These are phyloP conservation scores for Chrysolina americana DNA, from an alignment of 2,888 invertebrate genomes.

Conservation along the genomic window DNA sequence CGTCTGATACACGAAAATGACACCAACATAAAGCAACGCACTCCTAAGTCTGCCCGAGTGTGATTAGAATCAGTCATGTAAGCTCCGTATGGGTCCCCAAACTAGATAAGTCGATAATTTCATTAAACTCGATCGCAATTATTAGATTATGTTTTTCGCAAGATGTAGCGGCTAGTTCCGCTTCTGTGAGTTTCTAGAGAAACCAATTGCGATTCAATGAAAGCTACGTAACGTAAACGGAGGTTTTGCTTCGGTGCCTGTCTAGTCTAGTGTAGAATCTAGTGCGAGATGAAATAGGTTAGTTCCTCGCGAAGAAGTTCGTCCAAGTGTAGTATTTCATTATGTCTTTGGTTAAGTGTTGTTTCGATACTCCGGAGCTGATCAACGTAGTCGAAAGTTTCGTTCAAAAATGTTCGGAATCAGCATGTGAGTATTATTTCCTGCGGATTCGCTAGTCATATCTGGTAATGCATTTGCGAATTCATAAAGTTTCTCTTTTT, in stretches of 20 bases:
- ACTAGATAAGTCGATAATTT: neutral
- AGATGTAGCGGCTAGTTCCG: neutral
- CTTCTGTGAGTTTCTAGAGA: constrained; percentile 9
- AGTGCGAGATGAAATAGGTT: neutral
- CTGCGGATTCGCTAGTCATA: too few relatives aligned
- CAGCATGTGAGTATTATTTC: constrained; percentile 82
- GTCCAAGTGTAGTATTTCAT: too few relatives aligned
- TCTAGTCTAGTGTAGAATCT: neutral
- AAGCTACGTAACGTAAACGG: neutral
- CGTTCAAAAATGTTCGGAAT: constrained; percentile 85
- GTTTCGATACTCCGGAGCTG: constrained; percentile 83
- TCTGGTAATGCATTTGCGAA: neutral
- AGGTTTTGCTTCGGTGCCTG: neutral
- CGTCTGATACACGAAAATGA: neutral
- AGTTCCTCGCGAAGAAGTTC: neutral
- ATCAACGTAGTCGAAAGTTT: constrained; percentile 83
- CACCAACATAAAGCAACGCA: too few relatives aligned
- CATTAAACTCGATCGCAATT: constrained; percentile 5
- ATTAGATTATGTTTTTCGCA: constrained; percentile 10
- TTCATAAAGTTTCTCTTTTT: neutral
- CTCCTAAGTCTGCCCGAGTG: too few relatives aligned
- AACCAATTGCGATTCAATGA: neutral
- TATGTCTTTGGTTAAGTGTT: constrained; percentile 71
- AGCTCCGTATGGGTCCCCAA: neutral
- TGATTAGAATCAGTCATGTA: too few relatives aligned